Evolutionary conservation across 2,888 invertebrate species (phyloP), one percentile per base, ranked within the genome.

Genomic region (Resseliella maxima): DNA sequence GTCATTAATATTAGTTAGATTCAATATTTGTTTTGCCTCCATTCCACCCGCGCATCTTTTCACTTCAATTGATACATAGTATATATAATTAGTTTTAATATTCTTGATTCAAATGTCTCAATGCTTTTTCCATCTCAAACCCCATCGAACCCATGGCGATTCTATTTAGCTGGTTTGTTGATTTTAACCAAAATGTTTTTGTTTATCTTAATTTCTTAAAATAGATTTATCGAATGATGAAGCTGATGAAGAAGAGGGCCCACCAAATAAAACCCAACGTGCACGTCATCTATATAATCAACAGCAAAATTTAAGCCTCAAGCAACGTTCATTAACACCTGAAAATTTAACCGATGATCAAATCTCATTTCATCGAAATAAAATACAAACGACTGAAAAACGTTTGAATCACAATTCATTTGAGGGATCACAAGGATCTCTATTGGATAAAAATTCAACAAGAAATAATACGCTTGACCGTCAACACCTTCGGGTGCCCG

Each of bases 191-290:
- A 45, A 45, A 41, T 41, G 41, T 41, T 41, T n/a, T 5, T 41
- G 41, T 41, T 41, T 41, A n/a, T 54, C 24, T 54, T 18, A 10
- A 18, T 54, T 54, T 18, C 3, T 6, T 18, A 1, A 81, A 35
- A 81, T 86, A 89, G 92, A 92, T 89, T 92, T 93, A 12, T 93
- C 93, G 41, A 91, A 93, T 35, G 93, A 93, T 86, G 93, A 93
- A 85, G 90, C 93, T 88, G 92, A 92, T 86, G 92, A 93, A 87
- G 91, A 91, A 0, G 91, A 91, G 86, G 92, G 27, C 6, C 92
- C 87, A 92, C 93, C 86, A 92, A 90, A 86, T 89, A 89, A 83
- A 85, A 86, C 72, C 10, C 81, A 72, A 81, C 86, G 81, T 18
- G 36, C 86, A 2, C 72, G 45, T 31, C 45, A 81, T 21, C 0